phyloP scores from a whole-genome alignment of 2,797 vertebrate species.

The Coendou prehensilis region DNA sequence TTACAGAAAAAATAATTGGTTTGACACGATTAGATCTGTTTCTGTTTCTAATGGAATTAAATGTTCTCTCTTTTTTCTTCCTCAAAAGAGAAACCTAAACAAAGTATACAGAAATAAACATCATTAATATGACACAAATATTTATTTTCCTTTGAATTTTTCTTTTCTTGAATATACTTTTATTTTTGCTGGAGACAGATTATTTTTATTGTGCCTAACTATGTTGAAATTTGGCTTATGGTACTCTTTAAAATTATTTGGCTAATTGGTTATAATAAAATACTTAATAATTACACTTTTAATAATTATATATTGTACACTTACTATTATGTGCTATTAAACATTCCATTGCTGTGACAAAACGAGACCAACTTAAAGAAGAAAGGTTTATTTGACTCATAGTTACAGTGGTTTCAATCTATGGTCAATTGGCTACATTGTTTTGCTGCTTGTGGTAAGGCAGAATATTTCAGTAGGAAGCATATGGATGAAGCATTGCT shows the following conservation, averaged over 20 bases:
- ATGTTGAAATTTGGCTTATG: conserved; percentile 1
- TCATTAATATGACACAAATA: conserved; percentile 42
- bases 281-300: conserved; percentile 37
- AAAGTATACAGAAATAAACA: conserved; percentile 68
- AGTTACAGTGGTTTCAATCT: neutral
- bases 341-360: neutral
- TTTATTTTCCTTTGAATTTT: conserved; percentile 60
- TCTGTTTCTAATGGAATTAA: conserved; percentile 55
- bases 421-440: neutral
- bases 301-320: neutral
- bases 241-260: conserved; percentile 1
- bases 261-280: neutral
- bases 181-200: neutral
- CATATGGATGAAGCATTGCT: neutral
- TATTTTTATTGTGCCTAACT: neutral
- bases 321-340: neutral
- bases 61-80: neutral
- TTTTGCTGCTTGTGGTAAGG: neutral
- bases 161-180: conserved; percentile 7
- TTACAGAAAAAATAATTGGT: neutral
- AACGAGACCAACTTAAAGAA: neutral
- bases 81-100: conserved; percentile 55
- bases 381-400: neutral
- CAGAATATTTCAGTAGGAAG: neutral
- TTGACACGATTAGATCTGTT: conserved; percentile 62